These are phyloP conservation scores for Apostichopus californicus DNA, from an alignment of 35 echinoderm and acorn worm species.

Conservation along the genomic window DNA sequence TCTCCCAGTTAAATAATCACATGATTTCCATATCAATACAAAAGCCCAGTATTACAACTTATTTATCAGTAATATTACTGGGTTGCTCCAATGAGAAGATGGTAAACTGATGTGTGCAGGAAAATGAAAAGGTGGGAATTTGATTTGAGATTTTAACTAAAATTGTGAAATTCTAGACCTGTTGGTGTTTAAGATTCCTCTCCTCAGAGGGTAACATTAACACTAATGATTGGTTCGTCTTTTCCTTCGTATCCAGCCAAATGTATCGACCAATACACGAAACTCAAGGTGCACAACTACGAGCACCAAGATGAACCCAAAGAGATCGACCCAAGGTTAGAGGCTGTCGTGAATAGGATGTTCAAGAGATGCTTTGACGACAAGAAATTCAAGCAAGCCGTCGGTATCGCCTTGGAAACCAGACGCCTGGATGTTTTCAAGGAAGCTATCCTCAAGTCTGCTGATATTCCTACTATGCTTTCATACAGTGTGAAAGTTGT, in stretches of 20 bases:
- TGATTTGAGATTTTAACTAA: no score
- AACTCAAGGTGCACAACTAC: conserved; percentile 80
- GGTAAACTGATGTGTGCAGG: no score
- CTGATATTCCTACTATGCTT: conserved; percentile 74
- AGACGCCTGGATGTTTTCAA: conserved; percentile 88
- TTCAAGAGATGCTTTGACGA: conserved; percentile 95
- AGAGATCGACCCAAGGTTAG: conserved; percentile 80
- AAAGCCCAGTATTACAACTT: no score
- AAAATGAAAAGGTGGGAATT: no score
- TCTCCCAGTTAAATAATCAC: no score
- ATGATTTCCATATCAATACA: no score
- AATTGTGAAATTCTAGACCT: no score
- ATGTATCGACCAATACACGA: conserved; percentile 93
- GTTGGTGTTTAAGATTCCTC: no score
- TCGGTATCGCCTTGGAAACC: conserved; percentile 94
- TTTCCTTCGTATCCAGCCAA: conserved; percentile 57
- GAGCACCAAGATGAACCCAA: conserved; percentile 80
- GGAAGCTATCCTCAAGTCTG: conserved; percentile 84
- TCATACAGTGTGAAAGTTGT: conserved; percentile 89
- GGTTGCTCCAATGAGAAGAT: no score
- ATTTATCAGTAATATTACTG: no score
- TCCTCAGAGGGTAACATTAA: no score
- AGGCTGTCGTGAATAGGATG: conserved; percentile 89
- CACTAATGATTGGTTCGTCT: no score
- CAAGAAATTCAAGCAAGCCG: conserved; percentile 83